These are phyloP conservation scores for Lepus europaeus DNA, from an alignment of 2,113 vertebrate genomes.

Conservation along the genomic window DNA sequence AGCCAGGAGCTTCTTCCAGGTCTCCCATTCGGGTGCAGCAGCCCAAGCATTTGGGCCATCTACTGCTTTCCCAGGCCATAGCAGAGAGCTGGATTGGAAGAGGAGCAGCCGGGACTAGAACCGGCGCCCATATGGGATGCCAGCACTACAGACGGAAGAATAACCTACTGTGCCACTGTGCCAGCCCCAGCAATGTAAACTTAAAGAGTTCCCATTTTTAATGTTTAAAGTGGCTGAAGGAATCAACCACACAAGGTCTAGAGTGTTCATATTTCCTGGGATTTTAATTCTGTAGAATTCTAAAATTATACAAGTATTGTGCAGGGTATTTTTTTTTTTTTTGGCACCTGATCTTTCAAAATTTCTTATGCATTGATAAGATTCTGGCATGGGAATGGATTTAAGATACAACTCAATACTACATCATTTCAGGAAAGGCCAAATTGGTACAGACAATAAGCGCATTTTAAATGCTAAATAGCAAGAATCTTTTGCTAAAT, in stretches of 20 bases:
- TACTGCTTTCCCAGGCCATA: no score
- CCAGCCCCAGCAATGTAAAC: slow-evolving; percentile 82
- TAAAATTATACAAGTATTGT: slow-evolving; percentile 80
- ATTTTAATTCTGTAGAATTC: slow-evolving; percentile 73
- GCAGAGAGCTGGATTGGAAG: no score
- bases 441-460: slow-evolving; percentile 80
- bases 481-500: slow-evolving; percentile 84
- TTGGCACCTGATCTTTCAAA: slow-evolving; percentile 90
- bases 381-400: slow-evolving; percentile 66
- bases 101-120: no score
- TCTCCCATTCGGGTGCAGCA: no score
- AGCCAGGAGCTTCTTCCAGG: no score
- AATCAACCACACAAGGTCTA: slow-evolving; percentile 82
- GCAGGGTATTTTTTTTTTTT: slow-evolving; percentile 78
- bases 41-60: no score
- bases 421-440: neutral
- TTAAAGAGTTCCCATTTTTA: slow-evolving; percentile 79
- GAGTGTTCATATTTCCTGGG: slow-evolving; percentile 76
- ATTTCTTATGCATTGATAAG: slow-evolving; percentile 76
- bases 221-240: slow-evolving; percentile 84
- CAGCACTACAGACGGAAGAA: no score
- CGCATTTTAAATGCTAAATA: slow-evolving; percentile 84
- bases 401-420: no score
- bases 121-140: no score
- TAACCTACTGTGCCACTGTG: no score